Evolutionary conservation across 1,140 invertebrate genomes (phyloP).

Genomic region (Caenorhabditis briggsae): DNA sequence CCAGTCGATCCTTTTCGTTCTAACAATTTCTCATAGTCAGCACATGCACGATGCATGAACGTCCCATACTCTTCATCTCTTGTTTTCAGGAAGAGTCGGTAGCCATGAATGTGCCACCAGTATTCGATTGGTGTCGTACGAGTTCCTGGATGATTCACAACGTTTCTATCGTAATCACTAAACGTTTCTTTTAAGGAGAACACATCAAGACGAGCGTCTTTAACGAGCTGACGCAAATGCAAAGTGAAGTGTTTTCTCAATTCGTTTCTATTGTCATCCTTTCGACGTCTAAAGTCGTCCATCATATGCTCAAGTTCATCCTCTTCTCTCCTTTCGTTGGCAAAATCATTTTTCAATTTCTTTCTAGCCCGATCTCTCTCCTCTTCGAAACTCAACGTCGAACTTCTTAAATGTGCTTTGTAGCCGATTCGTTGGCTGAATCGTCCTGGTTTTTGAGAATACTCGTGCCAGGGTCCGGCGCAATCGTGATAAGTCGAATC

Average conservation of each 20-base stretch:
- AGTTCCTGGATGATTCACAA: neutral
- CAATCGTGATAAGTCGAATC: neutral
- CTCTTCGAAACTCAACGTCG: neutral
- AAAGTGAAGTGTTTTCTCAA: neutral
- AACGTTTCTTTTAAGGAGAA: neutral
- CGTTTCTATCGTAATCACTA: neutral
- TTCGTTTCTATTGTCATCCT: neutral
- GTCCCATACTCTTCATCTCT: neutral
- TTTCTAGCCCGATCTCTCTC: neutral
- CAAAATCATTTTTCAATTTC: neutral
- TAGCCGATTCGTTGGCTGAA: neutral
- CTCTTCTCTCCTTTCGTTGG: neutral
- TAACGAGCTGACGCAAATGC: slow-evolving; percentile 16
- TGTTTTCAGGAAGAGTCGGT: neutral
- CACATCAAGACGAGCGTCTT: slow-evolving; percentile 5
- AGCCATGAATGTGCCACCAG: slow-evolving; percentile 1
- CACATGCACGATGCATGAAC: neutral
- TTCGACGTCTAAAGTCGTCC: neutral
- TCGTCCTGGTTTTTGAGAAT: slow-evolving; percentile 26
- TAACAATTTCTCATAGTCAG: neutral
- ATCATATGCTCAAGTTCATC: neutral
- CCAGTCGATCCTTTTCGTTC: neutral
- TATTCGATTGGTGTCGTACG: neutral
- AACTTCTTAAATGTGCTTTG: neutral
- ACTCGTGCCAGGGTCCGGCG: neutral